Percentiles rank a stretch among this genome's conserved stretches.
phyloP scores from a whole-genome alignment of 2,113 vertebrate genomes.

The Gavia stellata region DNA sequence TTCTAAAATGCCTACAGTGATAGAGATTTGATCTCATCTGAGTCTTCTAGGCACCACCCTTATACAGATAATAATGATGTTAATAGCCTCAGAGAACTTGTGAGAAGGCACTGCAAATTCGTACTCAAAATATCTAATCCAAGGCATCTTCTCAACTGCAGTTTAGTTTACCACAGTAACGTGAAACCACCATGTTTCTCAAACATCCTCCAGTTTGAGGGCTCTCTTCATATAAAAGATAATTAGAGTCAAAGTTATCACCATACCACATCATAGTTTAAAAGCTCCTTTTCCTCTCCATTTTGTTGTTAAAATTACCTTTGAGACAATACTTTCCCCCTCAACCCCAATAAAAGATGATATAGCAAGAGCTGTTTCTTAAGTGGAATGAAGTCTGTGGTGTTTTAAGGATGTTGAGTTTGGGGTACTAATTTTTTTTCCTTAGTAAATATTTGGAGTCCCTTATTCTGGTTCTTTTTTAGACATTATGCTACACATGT shows the following conservation, averaged over 20 bases:
- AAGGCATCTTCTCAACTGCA: background rate
- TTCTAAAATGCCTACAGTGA: background rate
- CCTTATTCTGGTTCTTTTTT: background rate
- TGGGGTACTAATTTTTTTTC: background rate
- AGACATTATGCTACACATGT: background rate
- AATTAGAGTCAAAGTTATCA: background rate
- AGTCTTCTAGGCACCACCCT: background rate
- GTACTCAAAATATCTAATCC: background rate
- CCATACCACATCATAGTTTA: background rate
- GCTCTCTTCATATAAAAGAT: background rate
- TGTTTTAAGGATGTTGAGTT: background rate
- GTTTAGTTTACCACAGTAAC: background rate
- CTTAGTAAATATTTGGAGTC: background rate
- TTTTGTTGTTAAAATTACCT: background rate
- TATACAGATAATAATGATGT: background rate
- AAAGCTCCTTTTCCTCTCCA: background rate
- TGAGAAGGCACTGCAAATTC: background rate
- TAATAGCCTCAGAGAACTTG: background rate
- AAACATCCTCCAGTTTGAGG: background rate
- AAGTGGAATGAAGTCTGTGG: background rate
- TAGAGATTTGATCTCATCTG: background rate
- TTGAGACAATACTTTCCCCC: background rate
- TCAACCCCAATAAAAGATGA: background rate
- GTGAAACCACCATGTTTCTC: background rate
- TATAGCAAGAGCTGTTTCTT: background rate